Base-by-base conservation (phyloP, 2,113 vertebrate genomes). In the Lepus timidus region DNA sequence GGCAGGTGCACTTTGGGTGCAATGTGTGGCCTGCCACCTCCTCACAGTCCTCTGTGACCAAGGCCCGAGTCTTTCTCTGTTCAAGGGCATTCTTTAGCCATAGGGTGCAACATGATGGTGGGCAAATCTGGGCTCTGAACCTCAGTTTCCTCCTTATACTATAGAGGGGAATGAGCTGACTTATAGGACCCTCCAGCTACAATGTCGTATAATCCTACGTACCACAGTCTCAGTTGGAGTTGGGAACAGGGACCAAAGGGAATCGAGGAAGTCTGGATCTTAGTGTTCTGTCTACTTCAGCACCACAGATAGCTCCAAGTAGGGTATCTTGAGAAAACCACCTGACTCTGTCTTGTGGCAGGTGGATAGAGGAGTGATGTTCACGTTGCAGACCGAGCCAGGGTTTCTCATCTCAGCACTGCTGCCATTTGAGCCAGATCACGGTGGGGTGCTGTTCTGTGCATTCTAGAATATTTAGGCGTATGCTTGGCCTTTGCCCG, bases 271-370 rank as follows among this genome's bases (percentile, higher is more conserved):
- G n/a, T 6, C 44, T 33, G 23, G 44, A 29, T 4, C 33, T 44
- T 82, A 49, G 27, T 12, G 4, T 1, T 8, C 25, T 1, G 3
- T 39, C 27, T 6, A 0, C 3, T 85, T 96, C 88, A 96, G 96
- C 88, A 96, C 93, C 85, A 61, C 14, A 31, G 91, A 96, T 88
- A 94, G 93, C 58, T 19, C 68, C 68, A 4, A 9, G 3, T 29
- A 0, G 13, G 3, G 49, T 9, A 16, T 17, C 44, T 31, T 0
- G 3, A 5, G 23, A 1, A 31, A 33, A 19, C 16, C 29, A 23
- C 33, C 58, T 31, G 4, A 9, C 36, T 31, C 55, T 36, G 0
- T 6, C 11, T 29, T 58, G 31, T 8, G 39, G 16, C 14, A 23
- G 4, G 44, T 8, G 16, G 11, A 6, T 19, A 1, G 1, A 9